Conservation (phyloP, 2,888 invertebrate genomes). For the Xestia ashworthii region DNA sequence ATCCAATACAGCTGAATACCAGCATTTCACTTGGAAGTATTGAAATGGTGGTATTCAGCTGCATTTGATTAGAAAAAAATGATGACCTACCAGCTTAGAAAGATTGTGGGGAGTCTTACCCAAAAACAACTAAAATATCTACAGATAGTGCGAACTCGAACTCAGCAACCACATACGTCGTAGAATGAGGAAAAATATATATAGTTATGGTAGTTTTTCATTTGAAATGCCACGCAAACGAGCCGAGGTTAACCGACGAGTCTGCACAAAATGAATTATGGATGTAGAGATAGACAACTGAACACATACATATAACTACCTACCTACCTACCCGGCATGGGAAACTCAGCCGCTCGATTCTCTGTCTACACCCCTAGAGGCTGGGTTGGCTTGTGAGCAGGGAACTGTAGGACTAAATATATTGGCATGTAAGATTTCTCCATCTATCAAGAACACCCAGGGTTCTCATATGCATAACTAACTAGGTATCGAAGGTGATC, state of each 20-base stretch:
- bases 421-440: neutral
- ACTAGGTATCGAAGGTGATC: neutral
- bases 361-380: constrained; percentile 52
- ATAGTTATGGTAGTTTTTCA: constrained; percentile 22
- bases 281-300: constrained; percentile 47
- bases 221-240: constrained; percentile 21
- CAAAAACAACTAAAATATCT: neutral
- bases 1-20: neutral
- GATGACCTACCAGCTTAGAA: neutral
- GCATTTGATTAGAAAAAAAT: neutral
- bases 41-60: neutral
- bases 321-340: constrained; percentile 30
- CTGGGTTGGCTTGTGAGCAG: constrained; percentile 33
- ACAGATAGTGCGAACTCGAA: neutral
- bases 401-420: constrained; percentile 1
- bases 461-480: neutral
- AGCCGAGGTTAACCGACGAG: constrained; percentile 34
- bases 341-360: constrained; percentile 52
- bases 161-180: neutral
- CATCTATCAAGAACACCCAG: neutral
- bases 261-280: constrained; percentile 54
- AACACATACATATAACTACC: constrained; percentile 29
- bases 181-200: constrained; percentile 18
- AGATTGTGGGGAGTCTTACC: neutral
- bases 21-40: neutral